These are phyloP conservation scores for Odontomachus brunneus DNA, from an alignment of 1,140 invertebrate genomes.

Conservation along the genomic window DNA sequence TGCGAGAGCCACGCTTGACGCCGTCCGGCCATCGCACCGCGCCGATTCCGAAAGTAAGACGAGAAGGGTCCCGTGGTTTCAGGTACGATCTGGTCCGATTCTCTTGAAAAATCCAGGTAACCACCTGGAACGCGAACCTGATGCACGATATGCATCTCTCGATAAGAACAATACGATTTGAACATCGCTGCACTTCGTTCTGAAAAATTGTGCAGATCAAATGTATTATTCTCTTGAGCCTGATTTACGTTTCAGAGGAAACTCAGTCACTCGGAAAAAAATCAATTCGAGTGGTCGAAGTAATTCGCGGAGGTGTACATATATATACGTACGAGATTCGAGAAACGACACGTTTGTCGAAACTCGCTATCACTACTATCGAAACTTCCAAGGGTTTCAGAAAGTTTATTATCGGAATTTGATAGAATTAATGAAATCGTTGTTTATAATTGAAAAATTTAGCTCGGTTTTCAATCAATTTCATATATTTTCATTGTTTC, in stretches of 20 bases:
- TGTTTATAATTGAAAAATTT: too few species aligned
- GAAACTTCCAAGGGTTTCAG: too few species aligned
- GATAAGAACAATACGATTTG: conserved; percentile 9
- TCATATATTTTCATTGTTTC: too few species aligned
- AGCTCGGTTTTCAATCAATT: too few species aligned
- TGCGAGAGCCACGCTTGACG: conserved; percentile 76
- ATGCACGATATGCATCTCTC: conserved; percentile 57
- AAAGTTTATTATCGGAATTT: too few species aligned
- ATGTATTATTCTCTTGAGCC: not conserved
- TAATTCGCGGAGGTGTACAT: too few species aligned
- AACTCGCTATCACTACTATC: too few species aligned
- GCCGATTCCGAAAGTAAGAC: conserved; percentile 78
- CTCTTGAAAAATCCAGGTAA: conserved; percentile 42
- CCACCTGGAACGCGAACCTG: conserved; percentile 46
- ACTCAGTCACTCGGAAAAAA: not conserved
- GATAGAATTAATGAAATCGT: too few species aligned
- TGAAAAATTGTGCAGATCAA: conserved; percentile 1
- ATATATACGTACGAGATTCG: too few species aligned
- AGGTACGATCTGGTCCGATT: conserved; percentile 54
- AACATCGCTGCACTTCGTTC: not conserved
- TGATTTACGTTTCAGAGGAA: conserved; percentile 6
- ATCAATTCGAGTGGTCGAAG: too few species aligned
- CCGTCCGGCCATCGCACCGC: conserved; percentile 49
- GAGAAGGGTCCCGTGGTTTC: conserved; percentile 78
- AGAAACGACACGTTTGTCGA: not conserved